Evolutionary conservation across 35 echinoderm and acorn worm species (phyloP).

Genomic region (Apostichopus japonicus): DNA sequence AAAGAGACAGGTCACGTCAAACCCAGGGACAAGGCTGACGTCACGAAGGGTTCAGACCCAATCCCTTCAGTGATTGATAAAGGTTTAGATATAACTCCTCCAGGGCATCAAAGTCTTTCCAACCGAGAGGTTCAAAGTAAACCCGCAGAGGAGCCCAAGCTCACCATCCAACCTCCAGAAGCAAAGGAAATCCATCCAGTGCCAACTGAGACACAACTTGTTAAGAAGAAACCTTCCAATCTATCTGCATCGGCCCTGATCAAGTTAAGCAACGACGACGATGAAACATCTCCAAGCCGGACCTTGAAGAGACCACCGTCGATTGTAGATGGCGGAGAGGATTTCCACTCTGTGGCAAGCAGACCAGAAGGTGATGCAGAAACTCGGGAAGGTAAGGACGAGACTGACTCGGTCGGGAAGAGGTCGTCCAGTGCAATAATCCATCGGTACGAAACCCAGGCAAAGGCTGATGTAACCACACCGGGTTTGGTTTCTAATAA

Average conservation of each 20-base stretch:
- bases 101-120: not conserved
- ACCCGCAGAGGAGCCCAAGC: too few species aligned
- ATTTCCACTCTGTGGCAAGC: not conserved
- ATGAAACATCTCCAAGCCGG: not conserved
- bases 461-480: not conserved
- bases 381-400: not conserved
- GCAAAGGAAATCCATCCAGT: conserved; percentile 24
- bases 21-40: not conserved
- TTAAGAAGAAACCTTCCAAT: conserved; percentile 31
- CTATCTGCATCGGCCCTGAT: conserved; percentile 40
- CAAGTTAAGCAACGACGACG: conserved; percentile 18
- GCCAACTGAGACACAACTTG: not conserved
- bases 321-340: not conserved
- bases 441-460: not conserved
- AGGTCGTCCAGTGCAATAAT: not conserved
- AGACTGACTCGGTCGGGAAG: conserved; percentile 23
- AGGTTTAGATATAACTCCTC: not conserved
- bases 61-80: not conserved
- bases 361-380: not conserved
- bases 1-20: not conserved
- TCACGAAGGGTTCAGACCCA: not conserved
- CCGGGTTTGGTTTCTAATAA: not conserved
- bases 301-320: conserved; percentile 29
- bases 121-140: not conserved
- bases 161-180: not conserved